Conservation (phyloP, 2,113 vertebrate genomes). For the Carollia perspicillata region DNA sequence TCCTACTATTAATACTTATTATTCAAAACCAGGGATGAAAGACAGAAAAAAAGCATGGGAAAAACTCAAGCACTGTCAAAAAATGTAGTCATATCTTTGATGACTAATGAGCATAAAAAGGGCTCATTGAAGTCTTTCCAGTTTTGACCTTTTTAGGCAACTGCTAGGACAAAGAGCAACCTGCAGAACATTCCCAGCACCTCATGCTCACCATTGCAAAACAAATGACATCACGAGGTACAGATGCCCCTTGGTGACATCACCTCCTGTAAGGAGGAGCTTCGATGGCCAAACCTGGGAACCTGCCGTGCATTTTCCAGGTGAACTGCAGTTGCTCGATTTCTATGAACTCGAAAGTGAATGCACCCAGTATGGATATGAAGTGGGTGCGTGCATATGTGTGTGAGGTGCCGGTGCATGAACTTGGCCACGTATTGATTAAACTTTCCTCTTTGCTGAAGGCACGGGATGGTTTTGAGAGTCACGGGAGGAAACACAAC, state of each 20-base stretch:
- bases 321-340: background rate
- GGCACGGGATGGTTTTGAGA: background rate
- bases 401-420: background rate
- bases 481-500: background rate
- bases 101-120: background rate
- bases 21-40: background rate
- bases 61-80: background rate
- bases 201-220: fast-evolving
- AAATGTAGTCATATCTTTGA: background rate
- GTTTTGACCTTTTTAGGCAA: background rate
- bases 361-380: background rate
- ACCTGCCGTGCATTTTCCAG: background rate
- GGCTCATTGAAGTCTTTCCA: background rate
- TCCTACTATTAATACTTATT: background rate
- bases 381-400: background rate
- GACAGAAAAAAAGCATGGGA: background rate
- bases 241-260: background rate
- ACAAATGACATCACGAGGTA: background rate
- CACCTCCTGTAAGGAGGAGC: background rate
- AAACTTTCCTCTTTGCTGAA: background rate
- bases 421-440: background rate
- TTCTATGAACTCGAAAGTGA: background rate
- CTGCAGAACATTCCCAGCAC: background rate
- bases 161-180: background rate
- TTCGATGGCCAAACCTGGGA: background rate